Percentiles rank a stretch among this genome's conserved stretches.
Evolutionary conservation across 2,113 vertebrate genomes (phyloP).

Genomic region (Lasiurus cinereus): DNA sequence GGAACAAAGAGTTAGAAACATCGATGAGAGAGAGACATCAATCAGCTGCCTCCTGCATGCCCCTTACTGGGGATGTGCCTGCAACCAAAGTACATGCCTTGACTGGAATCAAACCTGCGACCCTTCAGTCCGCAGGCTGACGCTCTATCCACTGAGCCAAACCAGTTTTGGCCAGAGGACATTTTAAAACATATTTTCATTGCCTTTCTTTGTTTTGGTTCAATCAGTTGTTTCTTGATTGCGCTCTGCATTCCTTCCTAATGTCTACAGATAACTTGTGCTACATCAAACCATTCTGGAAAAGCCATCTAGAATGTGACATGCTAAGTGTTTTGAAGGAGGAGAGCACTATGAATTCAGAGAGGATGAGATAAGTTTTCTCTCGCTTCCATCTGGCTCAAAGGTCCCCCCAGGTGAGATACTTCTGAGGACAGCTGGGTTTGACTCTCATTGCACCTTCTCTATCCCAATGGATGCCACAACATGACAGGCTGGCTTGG

Average conservation of each 20-base stretch:
- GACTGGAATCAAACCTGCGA: too few relatives aligned
- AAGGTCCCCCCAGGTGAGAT: background rate
- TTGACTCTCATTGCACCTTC: background rate
- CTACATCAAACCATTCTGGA: background rate
- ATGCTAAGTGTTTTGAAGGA: background rate
- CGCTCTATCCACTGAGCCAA: too few relatives aligned
- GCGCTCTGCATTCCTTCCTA: background rate
- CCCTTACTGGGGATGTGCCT: too few relatives aligned
- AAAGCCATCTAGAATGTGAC: conserved; percentile 22
- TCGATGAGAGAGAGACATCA: too few relatives aligned
- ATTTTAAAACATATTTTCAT: background rate
- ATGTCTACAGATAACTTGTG: background rate
- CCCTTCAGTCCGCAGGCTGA: too few relatives aligned
- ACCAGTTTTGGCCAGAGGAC: background rate
- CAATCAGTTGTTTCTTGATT: background rate
- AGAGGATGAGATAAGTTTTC: background rate
- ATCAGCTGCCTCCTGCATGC: too few relatives aligned
- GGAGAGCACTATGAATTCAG: background rate
- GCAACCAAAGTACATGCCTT: too few relatives aligned
- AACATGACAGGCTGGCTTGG: rapidly evolving
- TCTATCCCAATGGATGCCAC: rapidly evolving
- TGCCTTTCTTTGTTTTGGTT: background rate
- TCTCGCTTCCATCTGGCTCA: background rate
- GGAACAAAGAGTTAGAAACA: too few relatives aligned
- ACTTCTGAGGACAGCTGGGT: background rate